Conservation (phyloP, 1,140 invertebrate species). For the roundworm (Caenorhabditis elegans) region WBcel235 BX284602.5:6750501-6751000, state of each 20-base stretch:
- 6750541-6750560: too few relatives aligned
- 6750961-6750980: neutral
- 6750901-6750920: neutral
- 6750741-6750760: neutral
- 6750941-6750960: neutral
- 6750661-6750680: neutral
- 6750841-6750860: neutral
- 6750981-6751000: neutral
- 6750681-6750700: conserved; percentile 21
- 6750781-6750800: neutral
- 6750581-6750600: too few relatives aligned
- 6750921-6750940: neutral
- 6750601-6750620: neutral
- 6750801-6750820: too few relatives aligned
- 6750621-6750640: neutral
- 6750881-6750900: neutral
- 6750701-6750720: neutral
- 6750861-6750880: neutral
- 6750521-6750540: too few relatives aligned
- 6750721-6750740: conserved; percentile 14
- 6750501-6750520: too few relatives aligned
- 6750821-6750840: too few relatives aligned
- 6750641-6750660: neutral
- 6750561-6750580: too few relatives aligned
- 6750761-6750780: neutral